Conservation (phyloP, 2,888 invertebrate genomes). For the Apocheima hispidaria region DNA sequence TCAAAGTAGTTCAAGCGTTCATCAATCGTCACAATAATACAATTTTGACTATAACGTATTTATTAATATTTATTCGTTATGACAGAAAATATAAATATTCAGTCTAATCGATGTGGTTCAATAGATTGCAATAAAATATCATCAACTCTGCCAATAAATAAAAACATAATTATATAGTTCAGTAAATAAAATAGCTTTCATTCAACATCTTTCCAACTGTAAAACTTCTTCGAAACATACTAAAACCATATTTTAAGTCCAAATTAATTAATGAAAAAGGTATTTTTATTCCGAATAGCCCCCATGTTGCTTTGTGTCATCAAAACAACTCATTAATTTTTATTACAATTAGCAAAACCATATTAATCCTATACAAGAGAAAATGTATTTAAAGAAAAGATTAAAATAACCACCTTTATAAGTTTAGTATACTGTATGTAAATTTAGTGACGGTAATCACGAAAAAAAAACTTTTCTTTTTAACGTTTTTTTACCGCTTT, state of each 20-base stretch:
- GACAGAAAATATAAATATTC: no score
- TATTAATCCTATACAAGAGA: slow-evolving; percentile 15
- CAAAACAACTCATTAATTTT: slow-evolving; percentile 32
- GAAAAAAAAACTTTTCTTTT: no score
- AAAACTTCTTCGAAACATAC: slow-evolving; percentile 8
- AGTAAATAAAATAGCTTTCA: slow-evolving; percentile 20
- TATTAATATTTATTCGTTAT: no score
- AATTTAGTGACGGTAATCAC: no score
- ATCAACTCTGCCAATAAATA: neutral
- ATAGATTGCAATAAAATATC: slow-evolving; percentile 3
- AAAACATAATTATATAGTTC: slow-evolving; percentile 5
- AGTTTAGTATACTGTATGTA: slow-evolving; percentile 6
- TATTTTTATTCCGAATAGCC: slow-evolving; percentile 12
- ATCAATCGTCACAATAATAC: no score
- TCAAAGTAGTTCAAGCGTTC: no score
- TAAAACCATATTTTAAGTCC: slow-evolving; percentile 14
- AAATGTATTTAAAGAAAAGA: slow-evolving; percentile 2
- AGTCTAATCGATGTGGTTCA: no score
- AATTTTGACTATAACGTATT: no score
- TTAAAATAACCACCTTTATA: neutral
- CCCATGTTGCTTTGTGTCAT: slow-evolving; percentile 29
- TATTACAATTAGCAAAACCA: slow-evolving; percentile 35
- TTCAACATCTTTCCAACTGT: slow-evolving; percentile 7
- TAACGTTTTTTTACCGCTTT: no score
- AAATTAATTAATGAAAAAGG: slow-evolving; percentile 21